These are phyloP conservation scores for Holocentrus rufus DNA, from an alignment of 2,797 vertebrate genomes.

Conservation along the genomic window DNA sequence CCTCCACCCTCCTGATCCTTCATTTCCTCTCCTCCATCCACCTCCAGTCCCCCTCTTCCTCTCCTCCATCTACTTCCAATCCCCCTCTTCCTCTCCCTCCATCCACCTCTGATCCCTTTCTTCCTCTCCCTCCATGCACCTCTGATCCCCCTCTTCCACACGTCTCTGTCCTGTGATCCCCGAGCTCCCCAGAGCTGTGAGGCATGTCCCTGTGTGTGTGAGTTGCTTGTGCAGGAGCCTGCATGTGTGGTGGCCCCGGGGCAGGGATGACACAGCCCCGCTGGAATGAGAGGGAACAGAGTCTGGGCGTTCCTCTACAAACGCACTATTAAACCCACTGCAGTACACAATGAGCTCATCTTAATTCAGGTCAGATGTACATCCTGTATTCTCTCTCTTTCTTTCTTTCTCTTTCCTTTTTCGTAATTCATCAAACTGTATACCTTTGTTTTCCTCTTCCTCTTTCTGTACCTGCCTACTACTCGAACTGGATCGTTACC, in stretches of 20 bases:
- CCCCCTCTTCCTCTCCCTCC: conserved; percentile 68
- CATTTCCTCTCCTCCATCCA: too few species aligned
- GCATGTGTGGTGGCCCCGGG: conserved; percentile 84
- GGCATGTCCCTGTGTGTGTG: conserved; percentile 75
- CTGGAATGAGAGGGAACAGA: conserved; percentile 89
- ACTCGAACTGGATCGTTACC: conserved; percentile 13
- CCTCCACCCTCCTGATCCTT: conserved; percentile 8
- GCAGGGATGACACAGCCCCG: conserved; percentile 85
- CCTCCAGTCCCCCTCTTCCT: conserved; percentile 49
- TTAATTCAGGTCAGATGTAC: conserved; percentile 90
- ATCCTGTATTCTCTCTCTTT: conserved; percentile 74
- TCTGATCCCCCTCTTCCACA: conserved; percentile 76
- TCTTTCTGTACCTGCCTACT: conserved; percentile 29
- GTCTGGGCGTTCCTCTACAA: conserved; percentile 88
- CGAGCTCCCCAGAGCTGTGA: conserved; percentile 63
- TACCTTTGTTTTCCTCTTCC: conserved; percentile 44
- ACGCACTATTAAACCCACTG: conserved; percentile 86
- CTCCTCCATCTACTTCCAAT: conserved; percentile 61
- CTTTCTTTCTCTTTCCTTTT: conserved; percentile 34
- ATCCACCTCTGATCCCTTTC: conserved; percentile 76
- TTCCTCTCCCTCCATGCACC: conserved; percentile 72
- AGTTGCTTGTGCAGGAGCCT: conserved; percentile 78
- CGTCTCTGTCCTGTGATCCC: conserved; percentile 67
- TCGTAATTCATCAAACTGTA: conserved; percentile 57
- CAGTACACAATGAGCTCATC: conserved; percentile 90